Base-by-base conservation (phyloP, 2,888 invertebrate species). In the Ornithoptera priamus region DNA sequence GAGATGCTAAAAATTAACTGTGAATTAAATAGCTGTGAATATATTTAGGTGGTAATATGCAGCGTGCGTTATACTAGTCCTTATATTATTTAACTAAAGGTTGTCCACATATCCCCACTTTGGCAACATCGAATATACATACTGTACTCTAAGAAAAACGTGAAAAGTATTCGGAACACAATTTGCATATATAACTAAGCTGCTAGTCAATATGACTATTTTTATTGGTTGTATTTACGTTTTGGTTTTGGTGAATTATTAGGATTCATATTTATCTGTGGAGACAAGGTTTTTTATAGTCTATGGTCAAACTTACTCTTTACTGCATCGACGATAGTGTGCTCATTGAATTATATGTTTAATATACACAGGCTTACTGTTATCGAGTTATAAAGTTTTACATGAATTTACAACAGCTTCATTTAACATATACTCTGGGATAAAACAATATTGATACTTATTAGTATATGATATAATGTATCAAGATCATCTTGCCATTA, bases 201-300 rank as follows among this genome's bases (percentile, higher is more conserved):
- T 80, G 84, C 89, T 89, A 89, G 89, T 89, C 89, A 89, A 84
- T 85, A 76, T 72, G 68, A 56, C 65, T 70, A 74, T 68, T 53
- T 39, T 74, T 72, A 74, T 73, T 74, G 72, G 71, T 63, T 72
- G 66, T 74, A 39, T 62, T 53, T 62, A 30, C 62, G n/a, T 65
- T 63, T 57, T 53, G n/a, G 24, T 36, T 68, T 64, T 22, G 39
- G 50, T 50, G 46, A 24, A 53, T 24, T 53, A 50, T 22, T 53
- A 59, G 39, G 39, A 53, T 64, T 64, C 3, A n/a, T n/a, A n/a
- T 53, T 53, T 53, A n/a, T n/a, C 1, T 53, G n/a, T 2, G 1
- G 18, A 53, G 30, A 30, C 5, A 30, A 30, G 18, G n/a, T 18
- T 7, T 18, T 53, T 6, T n/a, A n/a, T n/a, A n/a, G 18, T 53